Base-by-base conservation (phyloP, 1,140 invertebrate species). In the Gonioctena quinquepunctata region DNA sequence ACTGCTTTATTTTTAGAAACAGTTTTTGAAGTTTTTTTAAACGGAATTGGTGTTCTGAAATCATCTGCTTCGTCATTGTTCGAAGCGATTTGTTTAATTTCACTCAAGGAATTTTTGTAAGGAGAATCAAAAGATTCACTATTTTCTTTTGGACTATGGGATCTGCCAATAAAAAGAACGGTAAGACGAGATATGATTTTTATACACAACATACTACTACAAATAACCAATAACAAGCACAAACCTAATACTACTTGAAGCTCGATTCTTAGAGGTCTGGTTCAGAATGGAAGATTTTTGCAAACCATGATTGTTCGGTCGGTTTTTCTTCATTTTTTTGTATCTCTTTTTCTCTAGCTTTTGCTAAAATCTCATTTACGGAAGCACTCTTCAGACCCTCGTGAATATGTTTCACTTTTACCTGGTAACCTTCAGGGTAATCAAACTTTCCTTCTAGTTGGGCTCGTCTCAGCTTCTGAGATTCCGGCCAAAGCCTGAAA, bases 1-100 rank as follows among this genome's bases (percentile, higher is more conserved):
- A n/a, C 19, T 52, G 26, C 49, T 57, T 69, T 69, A 33, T 68
- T 49, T 69, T 62, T 69, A 56, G 23, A 16, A 50, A 19, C 48
- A 22, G 27, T 72, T 27, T 68, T 72, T 49, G n/a, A n/a, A 59
- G 56, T 49, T 11, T 16, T 57, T 56, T 70, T 72, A 59, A 33
- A 28, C 63, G 42, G 71, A 54, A 73, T 75, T 21, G 76, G 72
- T 2, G 72, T 69, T 69, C 64, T 75, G 68, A 81, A 81, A 74
- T 81, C 80, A 66, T 73, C 70, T 21, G 16, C 19, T 3, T 71
- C 72, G 70, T 74, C 69, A 67, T 72, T 73, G 7, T 2, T n/a
- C 7, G 11, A 21, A 52, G n/a, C 26, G 6, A 26, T 54, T 48
- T 6, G 5, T 67, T 71, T 66, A n/a, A 65, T 52, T 67, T 73